phyloP scores from a whole-genome alignment of 2,888 invertebrate species.

The Priocnemis perturbator region DNA sequence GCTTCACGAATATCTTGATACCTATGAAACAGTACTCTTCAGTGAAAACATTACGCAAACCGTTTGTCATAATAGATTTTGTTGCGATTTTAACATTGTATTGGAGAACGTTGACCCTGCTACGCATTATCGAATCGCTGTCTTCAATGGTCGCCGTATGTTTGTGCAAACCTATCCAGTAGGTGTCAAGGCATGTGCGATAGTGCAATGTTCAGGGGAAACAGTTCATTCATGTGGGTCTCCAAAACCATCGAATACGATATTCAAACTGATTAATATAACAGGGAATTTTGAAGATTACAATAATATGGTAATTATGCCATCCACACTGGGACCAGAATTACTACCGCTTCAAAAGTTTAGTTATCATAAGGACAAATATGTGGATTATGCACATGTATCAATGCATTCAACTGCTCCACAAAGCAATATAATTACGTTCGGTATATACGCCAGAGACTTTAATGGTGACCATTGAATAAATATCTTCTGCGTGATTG shows the following conservation, averaged over 20 bases:
- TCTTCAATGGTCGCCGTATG: slow-evolving; percentile 62
- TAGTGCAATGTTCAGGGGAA: slow-evolving; percentile 65
- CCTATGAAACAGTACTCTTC: slow-evolving; percentile 15
- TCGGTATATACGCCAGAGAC: slow-evolving; percentile 58
- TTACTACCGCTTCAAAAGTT: slow-evolving; percentile 47
- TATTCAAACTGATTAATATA: slow-evolving; percentile 52
- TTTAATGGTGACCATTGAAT: slow-evolving; percentile 22
- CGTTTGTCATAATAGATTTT: slow-evolving; percentile 55
- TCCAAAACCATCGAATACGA: slow-evolving; percentile 31
- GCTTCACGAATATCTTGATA: slow-evolving; percentile 17
- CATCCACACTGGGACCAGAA: slow-evolving; percentile 41
- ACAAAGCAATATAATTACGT: slow-evolving; percentile 53
- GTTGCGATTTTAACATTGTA: slow-evolving; percentile 59
- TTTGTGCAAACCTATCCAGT: slow-evolving; percentile 40
- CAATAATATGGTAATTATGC: slow-evolving; percentile 46
- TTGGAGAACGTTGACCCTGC: slow-evolving; percentile 33
- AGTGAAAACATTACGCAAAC: neutral
- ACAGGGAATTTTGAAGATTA: slow-evolving; percentile 47
- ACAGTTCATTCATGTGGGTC: slow-evolving; percentile 61
- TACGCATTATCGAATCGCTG: slow-evolving; percentile 64
- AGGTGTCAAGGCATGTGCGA: slow-evolving; percentile 64
- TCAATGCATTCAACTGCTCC: slow-evolving; percentile 39
- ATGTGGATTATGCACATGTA: slow-evolving; percentile 33
- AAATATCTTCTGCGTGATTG: neutral
- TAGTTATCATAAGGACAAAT: slow-evolving; percentile 31